These are phyloP conservation scores for Julus scanicus DNA, from an alignment of 2,888 invertebrate species.

Conservation along the genomic window DNA sequence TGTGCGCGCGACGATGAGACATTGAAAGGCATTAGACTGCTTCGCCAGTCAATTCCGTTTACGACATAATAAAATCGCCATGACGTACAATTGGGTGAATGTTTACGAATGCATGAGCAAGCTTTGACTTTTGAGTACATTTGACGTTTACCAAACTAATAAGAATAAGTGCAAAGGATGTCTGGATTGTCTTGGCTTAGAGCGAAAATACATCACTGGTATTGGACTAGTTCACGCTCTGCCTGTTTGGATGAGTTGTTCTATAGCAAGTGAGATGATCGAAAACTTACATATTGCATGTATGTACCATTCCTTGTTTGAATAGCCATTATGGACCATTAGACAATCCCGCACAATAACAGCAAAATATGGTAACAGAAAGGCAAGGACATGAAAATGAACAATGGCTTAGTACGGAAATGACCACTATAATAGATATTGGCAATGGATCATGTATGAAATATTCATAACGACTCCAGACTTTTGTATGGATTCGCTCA, in stretches of 20 bases:
- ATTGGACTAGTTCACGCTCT: not conserved
- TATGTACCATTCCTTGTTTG: constrained; percentile 4
- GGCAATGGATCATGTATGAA: not conserved
- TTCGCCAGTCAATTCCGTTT: not conserved
- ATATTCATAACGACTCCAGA: constrained; percentile 20
- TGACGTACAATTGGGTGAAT: not conserved
- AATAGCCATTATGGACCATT: constrained; percentile 32
- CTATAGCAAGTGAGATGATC: not conserved
- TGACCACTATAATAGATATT: not conserved
- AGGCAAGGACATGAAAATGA: not conserved
- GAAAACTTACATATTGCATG: not conserved
- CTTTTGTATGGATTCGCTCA: not conserved
- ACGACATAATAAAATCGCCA: not conserved
- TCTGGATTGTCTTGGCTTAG: not conserved
- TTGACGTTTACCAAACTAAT: constrained; percentile 5
- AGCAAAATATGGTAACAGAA: not conserved
- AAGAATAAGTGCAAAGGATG: constrained; percentile 24
- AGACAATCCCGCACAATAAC: not conserved
- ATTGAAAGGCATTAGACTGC: not conserved
- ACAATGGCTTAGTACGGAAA: not conserved
- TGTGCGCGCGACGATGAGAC: not conserved
- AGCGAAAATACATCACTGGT: not conserved
- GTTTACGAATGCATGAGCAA: not conserved
- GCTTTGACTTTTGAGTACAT: constrained; percentile 8
- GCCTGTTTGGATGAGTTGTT: not conserved